Evolutionary conservation across 1,140 invertebrate species (phyloP), one percentile per base, ranked within the genome.

Genomic region (Paracyclopina nana): DNA sequence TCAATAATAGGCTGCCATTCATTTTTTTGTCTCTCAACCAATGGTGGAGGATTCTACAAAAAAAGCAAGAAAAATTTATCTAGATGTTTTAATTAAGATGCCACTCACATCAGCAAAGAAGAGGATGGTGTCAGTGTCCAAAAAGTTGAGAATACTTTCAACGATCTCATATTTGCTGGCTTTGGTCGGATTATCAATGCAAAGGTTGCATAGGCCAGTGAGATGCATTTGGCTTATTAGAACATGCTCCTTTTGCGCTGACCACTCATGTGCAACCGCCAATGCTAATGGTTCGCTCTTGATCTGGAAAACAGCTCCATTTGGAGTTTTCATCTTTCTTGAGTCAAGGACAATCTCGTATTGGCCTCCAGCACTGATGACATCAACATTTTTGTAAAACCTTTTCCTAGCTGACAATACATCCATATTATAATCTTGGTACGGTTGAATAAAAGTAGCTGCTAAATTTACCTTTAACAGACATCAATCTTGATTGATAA

Each of bases 191-290:
- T 95, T 95, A 62, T 96, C 91, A 42, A 88, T 64, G 53, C 77
- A 75, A 26, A 85, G 91, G 58, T 86, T 91, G 59, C 81, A 82
- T 8, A 96, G 65, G n/a, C 79, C 75, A 16, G 81, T 91, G 65
- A 94, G 67, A 64, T 91, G 84, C 88, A 92, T 94, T 50, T 70
- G 73, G 51, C 77, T 75, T 58, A 75, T 75, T 52, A 78, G 65
- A 52, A 96, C 81, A 51, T 68, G 67, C 29, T 80, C 72, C 54
- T 76, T 73, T 63, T 95, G 88, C 12, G 75, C 66, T 58, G 84
- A 76, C 82, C 88, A 96, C 72, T 96, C 90, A 42, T 78, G 73
- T 3, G 86, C 83, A 29, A 96, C 73, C 11, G 83, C 85, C 50
- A 90, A 68, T 12, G 90, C 90, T 30, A 96, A 64, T 12, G 77